A percentile compares a stretch with the other conserved stretches of the same genome.
These are phyloP conservation scores for Lepidocyrtinus sp. DNA, from an alignment of 2,888 invertebrate species.

Conservation along the genomic window DNA sequence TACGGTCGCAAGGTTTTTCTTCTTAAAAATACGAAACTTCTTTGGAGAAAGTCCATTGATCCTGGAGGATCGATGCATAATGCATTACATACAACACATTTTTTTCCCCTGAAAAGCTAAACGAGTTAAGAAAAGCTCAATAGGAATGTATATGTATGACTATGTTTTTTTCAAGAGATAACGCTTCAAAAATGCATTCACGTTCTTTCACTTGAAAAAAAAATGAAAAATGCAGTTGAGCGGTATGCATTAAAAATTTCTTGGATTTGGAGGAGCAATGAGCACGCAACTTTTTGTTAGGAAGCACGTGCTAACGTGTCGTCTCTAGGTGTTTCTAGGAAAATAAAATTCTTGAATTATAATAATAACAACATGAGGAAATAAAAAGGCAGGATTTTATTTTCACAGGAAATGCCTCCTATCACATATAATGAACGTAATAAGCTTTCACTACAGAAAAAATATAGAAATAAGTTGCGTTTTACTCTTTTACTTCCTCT, in stretches of 20 bases:
- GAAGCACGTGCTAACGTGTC: conserved; percentile 2
- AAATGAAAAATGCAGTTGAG: neutral
- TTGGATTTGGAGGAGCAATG: conserved; percentile 1
- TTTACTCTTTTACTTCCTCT: no score
- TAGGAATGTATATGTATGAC: no score
- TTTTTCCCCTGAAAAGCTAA: neutral
- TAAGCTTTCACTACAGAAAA: neutral
- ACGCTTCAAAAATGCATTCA: conserved; percentile 44
- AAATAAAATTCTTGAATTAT: neutral
- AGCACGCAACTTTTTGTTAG: conserved; percentile 5
- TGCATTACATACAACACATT: conserved; percentile 42
- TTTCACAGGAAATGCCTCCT: neutral
- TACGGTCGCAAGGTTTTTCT: conserved; percentile 10
- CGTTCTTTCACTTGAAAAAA: conserved; percentile 25
- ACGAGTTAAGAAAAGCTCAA: neutral
- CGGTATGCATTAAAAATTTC: neutral
- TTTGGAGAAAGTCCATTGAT: conserved; percentile 53
- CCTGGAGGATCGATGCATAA: conserved; percentile 55
- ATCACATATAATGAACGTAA: conserved; percentile 1
- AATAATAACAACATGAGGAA: conserved; percentile 14
- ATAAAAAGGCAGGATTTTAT: neutral
- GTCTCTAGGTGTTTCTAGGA: no score
- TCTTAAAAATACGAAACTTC: neutral
- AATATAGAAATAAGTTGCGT: neutral
- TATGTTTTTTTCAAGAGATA: conserved; percentile 9